These are phyloP conservation scores for Bolborhynchus lineola DNA, from an alignment of 2,113 vertebrate genomes.

Conservation along the genomic window DNA sequence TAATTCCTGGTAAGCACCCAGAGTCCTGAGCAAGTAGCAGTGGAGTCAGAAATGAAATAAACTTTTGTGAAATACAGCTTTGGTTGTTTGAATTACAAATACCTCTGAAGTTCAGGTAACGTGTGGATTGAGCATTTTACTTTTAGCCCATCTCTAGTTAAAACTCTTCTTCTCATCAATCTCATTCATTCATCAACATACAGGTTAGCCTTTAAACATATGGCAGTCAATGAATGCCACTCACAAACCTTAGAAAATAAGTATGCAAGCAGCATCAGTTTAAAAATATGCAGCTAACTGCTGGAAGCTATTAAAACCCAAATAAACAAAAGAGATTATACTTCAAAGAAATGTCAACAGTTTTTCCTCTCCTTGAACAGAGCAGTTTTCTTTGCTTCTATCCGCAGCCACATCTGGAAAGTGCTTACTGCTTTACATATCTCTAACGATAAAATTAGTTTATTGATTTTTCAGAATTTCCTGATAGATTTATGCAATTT, in stretches of 20 bases:
- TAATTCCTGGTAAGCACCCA: not conserved
- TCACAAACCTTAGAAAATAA: conserved; percentile 73
- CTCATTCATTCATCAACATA: conserved; percentile 59
- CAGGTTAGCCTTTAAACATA: conserved; percentile 72
- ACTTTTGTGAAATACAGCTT: conserved; percentile 28
- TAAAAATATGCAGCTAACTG: conserved; percentile 84
- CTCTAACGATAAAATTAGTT: conserved; percentile 86
- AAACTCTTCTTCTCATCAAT: conserved; percentile 38
- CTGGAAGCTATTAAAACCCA: conserved; percentile 86
- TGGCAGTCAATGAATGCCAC: conserved; percentile 75
- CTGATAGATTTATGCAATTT: conserved; percentile 84
- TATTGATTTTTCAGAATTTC: conserved; percentile 85
- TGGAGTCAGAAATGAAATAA: conserved; percentile 37
- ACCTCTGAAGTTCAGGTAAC: not conserved
- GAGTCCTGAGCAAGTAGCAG: not conserved
- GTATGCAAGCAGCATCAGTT: conserved; percentile 80
- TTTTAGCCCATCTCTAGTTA: conserved; percentile 16
- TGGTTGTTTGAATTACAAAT: conserved; percentile 30
- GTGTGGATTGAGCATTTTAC: not conserved
- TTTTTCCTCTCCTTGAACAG: conserved; percentile 84
- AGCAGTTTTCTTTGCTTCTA: conserved; percentile 80
- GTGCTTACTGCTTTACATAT: conserved; percentile 82
- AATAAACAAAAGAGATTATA: conserved; percentile 87
- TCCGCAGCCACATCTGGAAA: conserved; percentile 86
- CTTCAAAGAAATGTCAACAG: conserved; percentile 88